phyloP scores from a whole-genome alignment of 2,113 vertebrate genomes.

The Gymnogyps californianus region DNA sequence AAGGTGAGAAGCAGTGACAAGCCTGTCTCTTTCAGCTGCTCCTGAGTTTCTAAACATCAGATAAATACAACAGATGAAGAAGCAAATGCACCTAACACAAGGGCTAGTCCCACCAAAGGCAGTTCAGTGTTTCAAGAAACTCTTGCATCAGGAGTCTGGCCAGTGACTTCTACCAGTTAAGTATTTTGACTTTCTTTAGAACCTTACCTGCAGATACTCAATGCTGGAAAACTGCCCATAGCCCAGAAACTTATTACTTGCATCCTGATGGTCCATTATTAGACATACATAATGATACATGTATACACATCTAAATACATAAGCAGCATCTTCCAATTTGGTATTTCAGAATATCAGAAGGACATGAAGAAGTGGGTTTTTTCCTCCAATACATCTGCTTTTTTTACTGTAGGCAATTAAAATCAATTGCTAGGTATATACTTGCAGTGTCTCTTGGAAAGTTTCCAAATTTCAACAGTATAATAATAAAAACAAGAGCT shows the following conservation, averaged over 20 bases:
- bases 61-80: not conserved
- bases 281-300: not conserved
- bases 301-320: not conserved
- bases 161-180: not conserved
- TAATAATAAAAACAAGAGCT: not conserved
- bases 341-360: not conserved
- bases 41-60: not conserved
- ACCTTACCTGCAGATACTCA: not conserved
- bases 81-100: not conserved
- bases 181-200: not conserved
- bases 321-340: not conserved
- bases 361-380: not conserved
- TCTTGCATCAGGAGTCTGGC: not conserved
- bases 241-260: not conserved
- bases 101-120: not conserved
- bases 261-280: not conserved
- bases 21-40: not conserved
- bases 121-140: not conserved
- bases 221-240: not conserved
- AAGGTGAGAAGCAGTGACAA: not conserved
- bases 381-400: not conserved
- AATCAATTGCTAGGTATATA: not conserved
- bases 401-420: not conserved
- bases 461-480: not conserved
- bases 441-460: not conserved